Evolutionary conservation across 2,797 vertebrate genomes (phyloP).

Genomic region (Gadopsis bispinosus): DNA sequence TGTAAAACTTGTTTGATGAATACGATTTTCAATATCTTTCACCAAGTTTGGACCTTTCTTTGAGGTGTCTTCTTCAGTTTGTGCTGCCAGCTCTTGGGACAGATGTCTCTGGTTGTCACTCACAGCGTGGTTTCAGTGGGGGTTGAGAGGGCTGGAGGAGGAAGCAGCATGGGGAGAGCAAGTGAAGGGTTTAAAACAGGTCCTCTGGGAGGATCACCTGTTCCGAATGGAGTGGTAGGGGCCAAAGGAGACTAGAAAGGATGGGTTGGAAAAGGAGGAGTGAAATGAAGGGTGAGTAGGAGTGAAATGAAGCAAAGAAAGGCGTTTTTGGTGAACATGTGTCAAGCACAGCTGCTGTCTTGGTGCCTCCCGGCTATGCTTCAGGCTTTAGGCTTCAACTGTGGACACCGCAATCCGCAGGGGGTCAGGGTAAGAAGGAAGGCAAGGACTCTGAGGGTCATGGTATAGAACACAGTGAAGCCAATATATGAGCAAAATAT

Average conservation of each 20-base stretch:
- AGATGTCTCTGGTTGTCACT: conserved; percentile 67
- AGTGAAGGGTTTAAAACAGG: conserved; percentile 72
- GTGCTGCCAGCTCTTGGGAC: conserved; percentile 60
- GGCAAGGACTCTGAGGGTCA: conserved; percentile 20
- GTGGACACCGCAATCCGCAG: conserved; percentile 30
- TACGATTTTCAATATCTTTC: conserved; percentile 27
- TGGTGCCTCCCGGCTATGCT: conserved; percentile 59
- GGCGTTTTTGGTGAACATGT: conserved; percentile 71
- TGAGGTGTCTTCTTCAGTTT: conserved; percentile 14
- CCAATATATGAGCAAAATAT: conserved; percentile 4
- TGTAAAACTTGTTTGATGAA: conserved; percentile 29
- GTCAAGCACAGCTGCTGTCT: conserved; percentile 75
- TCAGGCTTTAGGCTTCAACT: conserved; percentile 50
- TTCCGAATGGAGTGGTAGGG: conserved; percentile 40
- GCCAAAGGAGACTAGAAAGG: conserved; percentile 34
- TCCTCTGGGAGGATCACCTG: conserved; percentile 72
- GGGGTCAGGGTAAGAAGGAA: conserved; percentile 35
- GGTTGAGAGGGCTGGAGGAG: conserved; percentile 43
- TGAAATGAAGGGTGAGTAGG: conserved; percentile 57
- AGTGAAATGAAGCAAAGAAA: conserved; percentile 73
- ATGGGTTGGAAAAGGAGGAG: conserved; percentile 23
- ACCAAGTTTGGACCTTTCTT: conserved; percentile 14
- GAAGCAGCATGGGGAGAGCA: conserved; percentile 46
- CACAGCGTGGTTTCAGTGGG: conserved; percentile 18
- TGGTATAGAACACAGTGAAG: conserved; percentile 22